Evolutionary conservation across 2,113 vertebrate species (phyloP), one percentile per base, ranked within the genome.

Genomic region (Hemiprocne comata): DNA sequence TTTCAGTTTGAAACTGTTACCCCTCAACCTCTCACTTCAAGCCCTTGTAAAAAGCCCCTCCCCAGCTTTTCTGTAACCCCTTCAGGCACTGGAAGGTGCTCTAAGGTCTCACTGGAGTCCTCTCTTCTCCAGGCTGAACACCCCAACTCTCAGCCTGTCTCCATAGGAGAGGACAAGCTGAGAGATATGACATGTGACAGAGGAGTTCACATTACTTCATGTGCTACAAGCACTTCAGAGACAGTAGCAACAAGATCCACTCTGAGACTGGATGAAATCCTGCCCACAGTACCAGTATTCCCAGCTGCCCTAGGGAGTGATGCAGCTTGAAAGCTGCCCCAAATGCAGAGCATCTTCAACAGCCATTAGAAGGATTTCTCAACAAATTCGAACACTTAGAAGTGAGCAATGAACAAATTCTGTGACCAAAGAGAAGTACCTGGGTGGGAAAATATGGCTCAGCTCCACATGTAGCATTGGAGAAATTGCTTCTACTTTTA

Each of bases 321-420:
- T 15, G 17, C 46, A 28, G 42, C 28, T 44, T 24, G 48, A 75
- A 71, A 69, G 8, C 13, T 53, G 25, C 15, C 54, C 42, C 29
- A 44, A 50, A 44, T 2, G 3, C 1, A 1, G 9, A 31, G 13
- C 12, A 1, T 26, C 17, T 24, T 48, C 60, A 61, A 33, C 20
- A 1, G 1, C 33, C 57, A 6, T 5, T 7, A 67, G 46, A 28
- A 77, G 26, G 19, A 60, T 78, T 82, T 51, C 29, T 19, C 15
- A 54, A 38, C 3, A n/a, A 54, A 79, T 81, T 69, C 28, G 60
- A 71, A 48, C 0, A 5, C 67, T 79, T 31, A 13, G 28, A 73
- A 79, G 3, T 1, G 7, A 60, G 26, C 12, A 54, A n/a, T 1
- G 70, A 73, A 73, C 38, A 50, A 61, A 4, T 18, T 26, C 57